Percentiles rank a stretch among this genome's conserved stretches.
Conservation (phyloP, 2,113 vertebrate genomes). For the Genyomyrus donnyi region DNA sequence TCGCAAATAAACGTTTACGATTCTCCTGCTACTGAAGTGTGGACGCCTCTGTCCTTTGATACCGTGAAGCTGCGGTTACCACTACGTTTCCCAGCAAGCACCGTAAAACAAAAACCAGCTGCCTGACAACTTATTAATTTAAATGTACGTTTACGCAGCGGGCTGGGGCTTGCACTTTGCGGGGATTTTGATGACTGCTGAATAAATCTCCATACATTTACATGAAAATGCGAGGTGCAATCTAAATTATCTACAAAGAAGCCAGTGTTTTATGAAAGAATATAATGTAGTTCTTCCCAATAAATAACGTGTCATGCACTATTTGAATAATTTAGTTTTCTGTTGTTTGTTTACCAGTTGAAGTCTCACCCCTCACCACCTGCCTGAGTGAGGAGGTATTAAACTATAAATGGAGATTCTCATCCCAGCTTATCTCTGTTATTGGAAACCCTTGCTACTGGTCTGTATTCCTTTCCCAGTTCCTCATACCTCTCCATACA, state of each 20-base stretch:
- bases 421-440: not conserved
- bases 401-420: not conserved
- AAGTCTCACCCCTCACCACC: not conserved
- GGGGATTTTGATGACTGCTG: slow-evolving; percentile 55
- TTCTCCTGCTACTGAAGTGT: not conserved
- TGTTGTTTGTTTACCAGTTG: slow-evolving; percentile 9
- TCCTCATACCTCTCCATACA: not conserved
- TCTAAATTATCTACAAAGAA: slow-evolving; percentile 48
- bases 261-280: slow-evolving; percentile 53
- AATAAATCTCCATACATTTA: slow-evolving; percentile 61
- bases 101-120: slow-evolving; percentile 35
- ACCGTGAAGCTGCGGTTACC: slow-evolving; percentile 49
- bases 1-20: not conserved
- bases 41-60: slow-evolving; percentile 33
- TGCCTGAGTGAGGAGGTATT: not conserved
- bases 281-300: slow-evolving; percentile 41
- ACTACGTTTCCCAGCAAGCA: slow-evolving; percentile 28
- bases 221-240: slow-evolving; percentile 41
- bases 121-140: slow-evolving; percentile 48
- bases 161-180: slow-evolving; percentile 39
- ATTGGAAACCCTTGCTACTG: not conserved
- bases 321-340: slow-evolving; percentile 24
- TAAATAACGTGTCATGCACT: slow-evolving; percentile 31
- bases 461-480: not conserved
- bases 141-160: slow-evolving; percentile 57